A percentile compares a stretch with the other conserved stretches of the same genome.
These are phyloP conservation scores for Procambarus virginalis DNA, from an alignment of 1,140 invertebrate genomes.

Conservation along the genomic window DNA sequence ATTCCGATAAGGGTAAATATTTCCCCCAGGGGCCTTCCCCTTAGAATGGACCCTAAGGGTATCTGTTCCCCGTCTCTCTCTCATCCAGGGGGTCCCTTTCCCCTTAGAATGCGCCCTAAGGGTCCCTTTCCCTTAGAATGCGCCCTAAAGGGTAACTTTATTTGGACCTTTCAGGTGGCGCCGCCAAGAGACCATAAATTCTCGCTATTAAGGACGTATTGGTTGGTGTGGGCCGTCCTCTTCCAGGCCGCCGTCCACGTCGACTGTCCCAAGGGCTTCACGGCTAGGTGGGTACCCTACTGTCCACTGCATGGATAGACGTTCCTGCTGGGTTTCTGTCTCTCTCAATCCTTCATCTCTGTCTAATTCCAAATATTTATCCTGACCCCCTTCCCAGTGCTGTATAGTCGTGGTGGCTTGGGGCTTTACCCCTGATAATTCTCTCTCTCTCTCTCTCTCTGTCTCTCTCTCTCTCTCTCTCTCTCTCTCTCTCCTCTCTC, in stretches of 20 bases:
- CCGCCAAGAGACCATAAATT: conserved; percentile 81
- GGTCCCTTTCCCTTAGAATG: background rate
- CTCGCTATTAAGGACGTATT: conserved; percentile 96
- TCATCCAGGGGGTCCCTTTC: background rate
- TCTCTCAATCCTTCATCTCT: background rate
- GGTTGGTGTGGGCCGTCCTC: conserved; percentile 99
- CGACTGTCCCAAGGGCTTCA: conserved; percentile 94
- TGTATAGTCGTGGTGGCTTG: too few relatives aligned
- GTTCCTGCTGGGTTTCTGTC: too few relatives aligned
- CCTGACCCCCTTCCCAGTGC: too few relatives aligned
- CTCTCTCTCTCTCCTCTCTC: conserved; percentile 3
- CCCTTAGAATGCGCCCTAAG: background rate
- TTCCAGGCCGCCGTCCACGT: conserved; percentile 98
- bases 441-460: background rate
- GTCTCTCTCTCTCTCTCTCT: conserved; percentile 11
- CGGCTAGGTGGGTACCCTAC: conserved; percentile 79
- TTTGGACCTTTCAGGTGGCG: conserved; percentile 34
- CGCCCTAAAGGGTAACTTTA: background rate
- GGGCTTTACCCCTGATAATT: too few relatives aligned
- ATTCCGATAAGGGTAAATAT: too few relatives aligned
- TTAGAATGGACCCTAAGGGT: background rate
- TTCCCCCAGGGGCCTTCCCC: too few relatives aligned
- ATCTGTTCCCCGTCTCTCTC: background rate
- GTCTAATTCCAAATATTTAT: conserved; percentile 16
- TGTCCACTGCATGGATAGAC: too few relatives aligned